Percentiles rank a stretch among this genome's conserved stretches.
Evolutionary conservation across 2,888 invertebrate species (phyloP).

Genomic region (Diaphora mendica): DNA sequence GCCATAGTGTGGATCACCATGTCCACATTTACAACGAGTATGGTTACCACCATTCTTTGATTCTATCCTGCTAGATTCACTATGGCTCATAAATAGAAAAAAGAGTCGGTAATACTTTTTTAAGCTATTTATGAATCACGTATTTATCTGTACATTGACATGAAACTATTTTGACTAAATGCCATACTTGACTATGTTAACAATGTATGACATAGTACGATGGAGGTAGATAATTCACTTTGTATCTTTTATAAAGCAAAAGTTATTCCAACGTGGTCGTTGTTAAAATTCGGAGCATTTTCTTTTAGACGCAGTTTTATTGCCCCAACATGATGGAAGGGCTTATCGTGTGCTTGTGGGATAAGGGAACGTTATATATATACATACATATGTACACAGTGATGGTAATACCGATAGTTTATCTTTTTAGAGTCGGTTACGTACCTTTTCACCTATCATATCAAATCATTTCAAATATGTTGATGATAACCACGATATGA

Average conservation of each 20-base stretch:
- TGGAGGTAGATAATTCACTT: constrained; percentile 38
- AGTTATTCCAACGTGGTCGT: constrained; percentile 30
- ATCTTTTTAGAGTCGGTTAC: constrained; percentile 6
- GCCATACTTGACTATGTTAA: background rate
- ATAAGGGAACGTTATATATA: background rate
- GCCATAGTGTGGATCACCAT: no score
- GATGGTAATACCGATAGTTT: constrained; percentile 13
- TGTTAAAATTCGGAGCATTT: constrained; percentile 38
- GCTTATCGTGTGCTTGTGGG: constrained; percentile 29
- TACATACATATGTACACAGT: background rate
- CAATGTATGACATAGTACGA: background rate
- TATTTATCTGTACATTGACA: background rate
- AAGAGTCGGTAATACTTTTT: background rate
- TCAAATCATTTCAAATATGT: no score
- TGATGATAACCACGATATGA: no score
- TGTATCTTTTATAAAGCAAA: constrained; percentile 18
- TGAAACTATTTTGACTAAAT: background rate
- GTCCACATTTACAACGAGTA: no score
- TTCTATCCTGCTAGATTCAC: no score
- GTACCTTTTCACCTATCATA: no score
- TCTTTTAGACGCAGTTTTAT: constrained; percentile 36
- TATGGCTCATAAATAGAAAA: no score
- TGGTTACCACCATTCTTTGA: no score
- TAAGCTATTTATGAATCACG: no score
- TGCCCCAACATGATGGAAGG: constrained; percentile 29